Base-by-base conservation (phyloP, 30 jellyfish, hydroid and myxozoan genomes). In the Rhopilema esculentum region DNA sequence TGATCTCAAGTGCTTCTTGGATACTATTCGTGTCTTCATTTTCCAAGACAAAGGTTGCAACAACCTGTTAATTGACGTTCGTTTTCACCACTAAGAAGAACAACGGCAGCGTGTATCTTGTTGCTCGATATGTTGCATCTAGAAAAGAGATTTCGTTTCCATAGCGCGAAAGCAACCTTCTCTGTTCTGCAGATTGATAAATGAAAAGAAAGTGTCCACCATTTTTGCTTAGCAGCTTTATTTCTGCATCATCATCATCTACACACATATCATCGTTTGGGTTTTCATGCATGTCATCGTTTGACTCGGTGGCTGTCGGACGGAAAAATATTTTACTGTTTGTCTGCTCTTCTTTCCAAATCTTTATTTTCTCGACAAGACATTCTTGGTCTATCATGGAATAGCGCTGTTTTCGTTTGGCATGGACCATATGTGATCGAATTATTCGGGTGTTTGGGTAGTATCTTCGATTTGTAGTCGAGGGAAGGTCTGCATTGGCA, bases 331-430 rank as follows among this genome's bases (percentile, higher is more conserved):
- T 1, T 24, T 27, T 24, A 19, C 79, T 19, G 72, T 63, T 63
- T 24, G 79, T 50, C 79, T 68, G 62, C 48, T 50, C 90, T 51
- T 82, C 65, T 48, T 80, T 80, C 65, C 88, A 62, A 50, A 27
- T 17, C 31, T 31, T 29, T 29, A 72, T 63, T 49, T 84, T 53
- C 69, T 63, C 72, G 25, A 19, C 51, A 8, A 84, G 68, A 52
- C 93, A 84, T 72, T 84, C 93, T 50, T 84, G 93, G 40, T 84
- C 93, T 18, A 84, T 84, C 89, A 68, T 71, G 12, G 93, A 84
- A 32, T 72, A 17, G 48, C 93, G 77, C 49, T 16, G 75, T 49
- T 82, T 82, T 61, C 66, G 51, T 28, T 68, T 29, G 18, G 72
- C 88, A 23, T 82, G 49, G 23, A 26, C 90, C 90, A 80, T 80